phyloP scores from a whole-genome alignment of 2,888 invertebrate genomes.

The Agrochola lychnidis region DNA sequence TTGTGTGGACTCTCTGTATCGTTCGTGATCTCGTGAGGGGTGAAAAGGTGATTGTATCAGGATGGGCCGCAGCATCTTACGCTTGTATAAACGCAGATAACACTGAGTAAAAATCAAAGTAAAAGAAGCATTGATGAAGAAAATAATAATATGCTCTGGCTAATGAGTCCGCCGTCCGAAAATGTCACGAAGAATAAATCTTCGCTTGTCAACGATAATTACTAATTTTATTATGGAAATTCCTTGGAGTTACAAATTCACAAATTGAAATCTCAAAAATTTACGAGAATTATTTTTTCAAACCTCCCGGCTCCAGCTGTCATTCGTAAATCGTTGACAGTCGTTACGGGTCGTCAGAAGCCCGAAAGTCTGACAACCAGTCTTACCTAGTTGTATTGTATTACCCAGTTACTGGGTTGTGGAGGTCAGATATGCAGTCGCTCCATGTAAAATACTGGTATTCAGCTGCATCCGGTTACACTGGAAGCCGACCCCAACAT shows the following conservation, averaged over 20 bases:
- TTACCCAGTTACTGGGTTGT: no score
- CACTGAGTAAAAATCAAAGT: neutral
- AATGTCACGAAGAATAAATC: conserved; percentile 17
- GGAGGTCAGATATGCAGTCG: no score
- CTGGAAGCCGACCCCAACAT: no score
- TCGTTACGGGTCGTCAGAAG: no score
- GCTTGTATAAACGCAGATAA: neutral
- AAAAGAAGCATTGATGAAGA: neutral
- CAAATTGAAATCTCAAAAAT: neutral
- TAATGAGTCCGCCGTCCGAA: conserved; percentile 10
- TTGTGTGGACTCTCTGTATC: conserved; percentile 12
- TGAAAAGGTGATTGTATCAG: conserved; percentile 16
- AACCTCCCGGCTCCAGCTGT: no score
- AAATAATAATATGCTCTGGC: conserved; percentile 6
- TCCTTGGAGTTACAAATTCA: conserved; percentile 19
- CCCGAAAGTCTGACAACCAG: no score
- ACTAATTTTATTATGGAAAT: conserved; percentile 43
- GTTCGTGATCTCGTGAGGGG: conserved; percentile 29
- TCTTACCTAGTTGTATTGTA: no score
- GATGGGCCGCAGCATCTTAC: neutral
- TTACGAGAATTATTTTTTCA: no score
- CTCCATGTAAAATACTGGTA: no score
- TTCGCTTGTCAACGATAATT: conserved; percentile 33
- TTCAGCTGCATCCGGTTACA: no score
- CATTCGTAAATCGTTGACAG: no score